Evolutionary conservation across 1,140 invertebrate genomes (phyloP).

Genomic region (Theocolax elegans): DNA sequence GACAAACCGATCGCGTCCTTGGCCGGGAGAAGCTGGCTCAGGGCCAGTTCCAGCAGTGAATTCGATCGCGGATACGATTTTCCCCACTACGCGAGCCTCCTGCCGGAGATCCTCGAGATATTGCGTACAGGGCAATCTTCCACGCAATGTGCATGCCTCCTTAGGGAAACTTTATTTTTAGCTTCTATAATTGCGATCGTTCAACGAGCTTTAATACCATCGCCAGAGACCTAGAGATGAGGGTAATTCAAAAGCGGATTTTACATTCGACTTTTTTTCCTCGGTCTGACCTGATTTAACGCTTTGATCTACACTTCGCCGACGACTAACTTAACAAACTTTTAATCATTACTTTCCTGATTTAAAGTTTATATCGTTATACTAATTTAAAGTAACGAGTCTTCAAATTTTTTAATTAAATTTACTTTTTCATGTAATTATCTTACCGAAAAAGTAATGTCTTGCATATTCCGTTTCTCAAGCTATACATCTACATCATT

Average conservation of each 20-base stretch:
- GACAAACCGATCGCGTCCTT: constrained; percentile 36
- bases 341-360: too few species aligned
- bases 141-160: constrained; percentile 1
- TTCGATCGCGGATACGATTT: constrained; percentile 31
- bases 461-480: too few species aligned
- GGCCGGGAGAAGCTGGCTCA: constrained; percentile 43
- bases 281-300: constrained; percentile 4
- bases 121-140: not conserved
- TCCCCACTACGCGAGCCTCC: not conserved
- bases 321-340: too few species aligned
- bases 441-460: too few species aligned
- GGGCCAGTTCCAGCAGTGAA: constrained; percentile 13
- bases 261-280: not conserved
- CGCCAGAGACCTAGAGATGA: too few species aligned
- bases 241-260: constrained; percentile 7
- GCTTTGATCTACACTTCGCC: not conserved
- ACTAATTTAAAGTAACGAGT: too few species aligned
- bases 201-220: too few species aligned
- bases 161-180: constrained; percentile 38
- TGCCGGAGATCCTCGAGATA: constrained; percentile 27
- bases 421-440: too few species aligned
- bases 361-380: too few species aligned
- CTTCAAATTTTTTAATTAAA: too few species aligned
- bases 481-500: too few species aligned
- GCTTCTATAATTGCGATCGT: constrained; percentile 13